These are phyloP conservation scores for Halcyon chelicuti DNA, from an alignment of 2,797 vertebrate genomes.

Conservation along the genomic window DNA sequence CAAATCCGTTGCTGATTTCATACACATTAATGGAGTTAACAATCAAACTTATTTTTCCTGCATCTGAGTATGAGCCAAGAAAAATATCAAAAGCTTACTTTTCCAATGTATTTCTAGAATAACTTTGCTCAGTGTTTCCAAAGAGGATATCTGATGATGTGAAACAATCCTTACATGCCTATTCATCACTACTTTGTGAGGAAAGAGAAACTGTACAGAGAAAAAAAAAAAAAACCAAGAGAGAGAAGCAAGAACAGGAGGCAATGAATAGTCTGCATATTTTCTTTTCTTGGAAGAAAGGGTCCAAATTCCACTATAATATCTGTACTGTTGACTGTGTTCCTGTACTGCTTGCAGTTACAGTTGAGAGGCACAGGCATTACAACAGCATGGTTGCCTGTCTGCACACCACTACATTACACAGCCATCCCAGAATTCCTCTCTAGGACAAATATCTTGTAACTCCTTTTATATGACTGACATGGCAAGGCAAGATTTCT, in stretches of 20 bases:
- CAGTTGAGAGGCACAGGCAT: background rate
- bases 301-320: background rate
- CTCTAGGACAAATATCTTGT: background rate
- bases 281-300: background rate
- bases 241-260: background rate
- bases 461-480: background rate
- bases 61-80: background rate
- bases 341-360: background rate
- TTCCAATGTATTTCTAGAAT: background rate
- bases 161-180: background rate
- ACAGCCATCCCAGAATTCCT: background rate
- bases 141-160: background rate
- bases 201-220: background rate
- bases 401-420: background rate
- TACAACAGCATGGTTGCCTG: background rate
- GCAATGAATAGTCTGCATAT: background rate
- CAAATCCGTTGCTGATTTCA: background rate
- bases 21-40: background rate
- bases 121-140: background rate
- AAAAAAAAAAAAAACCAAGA: background rate
- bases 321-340: background rate
- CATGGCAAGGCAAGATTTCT: background rate
- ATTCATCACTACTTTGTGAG: background rate
- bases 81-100: slow-evolving; percentile 35
- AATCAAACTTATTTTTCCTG: background rate